Evolutionary conservation across 30 jellyfish, hydroid and myxozoan species (phyloP), one percentile per base, ranked within the genome.

Genomic region (Phacellophora camtschatica): DNA sequence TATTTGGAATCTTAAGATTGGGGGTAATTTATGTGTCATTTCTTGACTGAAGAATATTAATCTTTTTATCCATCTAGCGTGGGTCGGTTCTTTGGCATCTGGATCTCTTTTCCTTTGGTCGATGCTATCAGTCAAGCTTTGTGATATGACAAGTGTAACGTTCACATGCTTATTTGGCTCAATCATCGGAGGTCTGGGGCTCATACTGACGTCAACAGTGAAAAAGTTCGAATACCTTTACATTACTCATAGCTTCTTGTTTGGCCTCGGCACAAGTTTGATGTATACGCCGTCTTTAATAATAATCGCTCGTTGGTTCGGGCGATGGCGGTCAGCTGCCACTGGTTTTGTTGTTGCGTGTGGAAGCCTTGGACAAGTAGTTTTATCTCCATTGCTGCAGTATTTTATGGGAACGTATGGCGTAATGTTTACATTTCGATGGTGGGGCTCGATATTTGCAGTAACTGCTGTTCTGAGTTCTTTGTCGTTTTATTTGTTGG

Each of bases 61-160:
- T 36, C 28, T 23, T 15, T 73, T 64, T 88, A 41, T 63, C 30
- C 46, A 57, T 72, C n/a, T 66, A 92, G 98, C 98, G 1, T 85
- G 98, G 97, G 95, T 85, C 71, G 98, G 98, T 37, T 92, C 98
- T 3, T 25, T 86, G 32, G 86, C 98, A 16, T 85, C 96, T 29
- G 98, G 96, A 0, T 78, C 94, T 29, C 73, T 92, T 37, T 92
- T 92, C 80, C 74, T 92, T 23, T 86, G 85, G 66, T 88, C 98
- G 19, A 41, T 86, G 84, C 74, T 66, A 15, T 88, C 96, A 3
- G 88, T 92, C 61, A 92, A 92, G 56, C 62, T 76, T 28, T 75
- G 93, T 64, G 95, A 86, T 66, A 45, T 79, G 36, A 85, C 98
- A 2, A 85, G 95, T 51, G 94, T 92, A 20, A 35, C 96, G 18